Evolutionary conservation across 2,113 vertebrate genomes (phyloP), one percentile per base, ranked within the genome.

Genomic region (Colaptes auratus): DNA sequence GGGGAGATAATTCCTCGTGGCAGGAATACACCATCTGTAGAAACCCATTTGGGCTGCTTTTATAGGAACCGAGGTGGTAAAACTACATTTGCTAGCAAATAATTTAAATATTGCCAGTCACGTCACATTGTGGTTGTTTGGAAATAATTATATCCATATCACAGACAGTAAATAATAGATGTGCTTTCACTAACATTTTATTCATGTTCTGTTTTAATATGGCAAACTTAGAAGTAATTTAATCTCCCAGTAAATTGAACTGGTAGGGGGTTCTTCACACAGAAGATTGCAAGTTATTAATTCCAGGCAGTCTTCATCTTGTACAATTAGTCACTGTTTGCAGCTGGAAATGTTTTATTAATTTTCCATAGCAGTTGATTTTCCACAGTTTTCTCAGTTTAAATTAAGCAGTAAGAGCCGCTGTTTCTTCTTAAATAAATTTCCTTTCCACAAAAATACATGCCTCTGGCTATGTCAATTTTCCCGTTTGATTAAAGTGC

Each of bases 111-210:
- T 98, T 97, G 98, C 97, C 97, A 97, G 98, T 98, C 98, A 98
- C 97, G 97, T 98, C 97, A 98, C 97, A 98, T 97, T 98, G 97
- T 98, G 96, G 98, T 98, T 98, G 98, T 98, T 98, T 98, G 98
- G 97, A 98, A 98, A 98, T 98, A 98, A 99, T 98, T 98, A 98
- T 98, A 99, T 98, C 98, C 98, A 98, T 98, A 99, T 99, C 98
- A 98, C 98, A 98, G 98, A 98, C 98, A 98, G 99, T 98, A 98
- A 99, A 98, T 98, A 98, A 98, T 98, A 99, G 98, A 99, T 98
- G 98, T 98, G 95, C 97, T 96, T 98, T 98, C 97, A 93, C 98
- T 97, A 97, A 98, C 97, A 91, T 98, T 98, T 98, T 98, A 98
- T 98, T 98, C 98, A 98, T 98, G 98, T 98, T 98, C 98, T 98